A percentile compares a stretch with the other conserved stretches of the same genome.
These are phyloP conservation scores for Phrynosoma platyrhinos DNA, from an alignment of 2,113 vertebrate species.

Conservation along the genomic window DNA sequence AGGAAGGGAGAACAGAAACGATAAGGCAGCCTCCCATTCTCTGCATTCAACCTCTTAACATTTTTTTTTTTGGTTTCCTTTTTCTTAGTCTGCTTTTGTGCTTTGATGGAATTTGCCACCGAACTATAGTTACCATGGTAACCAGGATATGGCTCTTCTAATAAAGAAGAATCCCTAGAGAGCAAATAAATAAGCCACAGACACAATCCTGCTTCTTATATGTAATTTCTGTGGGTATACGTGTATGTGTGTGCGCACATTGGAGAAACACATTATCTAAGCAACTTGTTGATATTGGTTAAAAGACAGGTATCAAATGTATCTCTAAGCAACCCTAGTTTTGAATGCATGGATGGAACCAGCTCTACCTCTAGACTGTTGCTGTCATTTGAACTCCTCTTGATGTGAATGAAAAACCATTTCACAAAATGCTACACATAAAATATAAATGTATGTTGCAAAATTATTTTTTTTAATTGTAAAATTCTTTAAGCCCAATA, in stretches of 20 bases:
- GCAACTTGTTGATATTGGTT: not conserved
- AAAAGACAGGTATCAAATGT: not conserved
- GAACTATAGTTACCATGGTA: slow-evolving; percentile 68
- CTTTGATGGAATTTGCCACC: slow-evolving; percentile 63
- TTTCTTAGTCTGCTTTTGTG: slow-evolving; percentile 35
- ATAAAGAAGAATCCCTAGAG: slow-evolving; percentile 53
- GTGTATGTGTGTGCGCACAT: not conserved
- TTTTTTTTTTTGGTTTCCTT: slow-evolving; percentile 42
- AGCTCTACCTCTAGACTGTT: not conserved
- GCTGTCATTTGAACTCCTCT: not conserved
- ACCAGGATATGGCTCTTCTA: slow-evolving; percentile 37
- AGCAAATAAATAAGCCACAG: slow-evolving; percentile 55
- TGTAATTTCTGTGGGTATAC: slow-evolving; percentile 14
- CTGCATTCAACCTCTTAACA: slow-evolving; percentile 35
- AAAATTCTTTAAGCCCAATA: not conserved
- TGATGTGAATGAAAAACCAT: not conserved
- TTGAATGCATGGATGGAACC: accelerated
- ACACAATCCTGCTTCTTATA: slow-evolving; percentile 28
- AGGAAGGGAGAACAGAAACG: not conserved
- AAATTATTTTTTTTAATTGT: not conserved
- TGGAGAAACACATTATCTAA: not conserved
- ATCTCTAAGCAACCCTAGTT: not conserved
- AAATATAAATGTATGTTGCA: not conserved
- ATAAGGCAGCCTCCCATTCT: slow-evolving; percentile 30
- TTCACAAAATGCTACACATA: not conserved